Conservation (phyloP, 2,113 vertebrate genomes). For the Reinhardtius hippoglossoides region DNA sequence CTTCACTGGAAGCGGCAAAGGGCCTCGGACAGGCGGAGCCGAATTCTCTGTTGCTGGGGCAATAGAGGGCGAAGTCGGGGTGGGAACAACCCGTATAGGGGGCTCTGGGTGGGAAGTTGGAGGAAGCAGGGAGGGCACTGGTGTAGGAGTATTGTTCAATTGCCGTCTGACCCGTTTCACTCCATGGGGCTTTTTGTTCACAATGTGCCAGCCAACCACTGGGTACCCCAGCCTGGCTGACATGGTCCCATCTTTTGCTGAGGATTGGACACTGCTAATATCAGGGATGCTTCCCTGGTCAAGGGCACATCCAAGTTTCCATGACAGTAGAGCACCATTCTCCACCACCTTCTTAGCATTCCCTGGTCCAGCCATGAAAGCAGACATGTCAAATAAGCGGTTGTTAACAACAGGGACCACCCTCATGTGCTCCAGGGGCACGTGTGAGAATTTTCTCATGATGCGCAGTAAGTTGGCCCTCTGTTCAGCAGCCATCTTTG, state of each 20-base stretch:
- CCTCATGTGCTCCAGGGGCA: constrained; percentile 92
- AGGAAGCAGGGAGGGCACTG: constrained; percentile 89
- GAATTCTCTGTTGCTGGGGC: constrained; percentile 89
- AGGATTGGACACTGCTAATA: constrained; percentile 90
- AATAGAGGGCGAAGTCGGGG: constrained; percentile 91
- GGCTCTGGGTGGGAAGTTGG: constrained; percentile 90
- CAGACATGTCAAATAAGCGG: constrained; percentile 96
- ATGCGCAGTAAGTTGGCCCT: constrained; percentile 86
- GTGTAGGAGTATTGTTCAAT: constrained; percentile 93
- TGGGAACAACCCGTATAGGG: constrained; percentile 89
- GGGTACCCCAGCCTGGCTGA: constrained; percentile 92
- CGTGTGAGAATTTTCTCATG: constrained; percentile 91
- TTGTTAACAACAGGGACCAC: constrained; percentile 96
- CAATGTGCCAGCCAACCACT: constrained; percentile 97
- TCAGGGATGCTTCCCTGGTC: constrained; percentile 92
- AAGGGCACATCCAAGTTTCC: constrained; percentile 94
- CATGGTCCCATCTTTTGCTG: constrained; percentile 94
- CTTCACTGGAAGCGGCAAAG: constrained; percentile 90
- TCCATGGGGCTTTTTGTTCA: constrained; percentile 93
- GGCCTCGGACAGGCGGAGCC: constrained; percentile 90
- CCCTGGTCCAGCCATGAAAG: constrained; percentile 97
- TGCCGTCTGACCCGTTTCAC: constrained; percentile 91
- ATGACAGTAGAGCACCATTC: constrained; percentile 93
- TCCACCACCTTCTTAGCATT: constrained; percentile 98
- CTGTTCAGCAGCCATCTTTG: constrained; percentile 93